Base-by-base conservation (phyloP, 2,888 invertebrate species). In the Harpalus rufipes region DNA sequence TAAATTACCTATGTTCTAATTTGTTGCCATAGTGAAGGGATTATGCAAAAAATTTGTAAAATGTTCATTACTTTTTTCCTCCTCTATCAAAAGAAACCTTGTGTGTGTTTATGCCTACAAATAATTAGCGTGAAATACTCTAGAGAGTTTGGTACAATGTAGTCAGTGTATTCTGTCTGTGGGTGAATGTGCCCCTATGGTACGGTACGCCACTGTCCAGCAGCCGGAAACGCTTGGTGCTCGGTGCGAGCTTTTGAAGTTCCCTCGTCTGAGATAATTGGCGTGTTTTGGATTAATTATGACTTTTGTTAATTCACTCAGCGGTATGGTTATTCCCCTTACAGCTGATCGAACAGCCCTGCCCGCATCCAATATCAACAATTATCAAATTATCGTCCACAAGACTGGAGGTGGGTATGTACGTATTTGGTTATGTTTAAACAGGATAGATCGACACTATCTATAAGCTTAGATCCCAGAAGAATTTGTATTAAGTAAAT, bases 201-300 rank as follows among this genome's bases (percentile, higher is more conserved):
- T 7, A 16, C 68, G 25, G 78, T 51, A 56, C 78, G 58, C 58
- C 78, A 78, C 78, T 78, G 78, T 16, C 32, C 59, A 58, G 12
- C 51, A 78, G 78, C 58, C 81, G 72, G 76, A 61, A 81, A 81
- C 44, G 65, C 65, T 44, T 68, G 41, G 8, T 39, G 16, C 14
- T 12, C 39, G 78, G 32, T 39, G 78, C 14, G 81, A 63, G 88
- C 81, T 63, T 83, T 85, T 72, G 83, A 83, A 44, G 85, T 85
- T 84, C 51, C 56, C 89, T 88, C 88, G 87, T 87, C 87, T 86
- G 88, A 89, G 89, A 90, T 90, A 90, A 90, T 90, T 90, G 90
- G 89, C 89, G 89, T 90, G 89, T 90, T 90, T 89, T 89, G 90
- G 90, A 90, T 90, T 90, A 90, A 90, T 90, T 90, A 90, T 90